phyloP scores from a whole-genome alignment of 2,113 vertebrate genomes.

The Saguinus midas region DNA sequence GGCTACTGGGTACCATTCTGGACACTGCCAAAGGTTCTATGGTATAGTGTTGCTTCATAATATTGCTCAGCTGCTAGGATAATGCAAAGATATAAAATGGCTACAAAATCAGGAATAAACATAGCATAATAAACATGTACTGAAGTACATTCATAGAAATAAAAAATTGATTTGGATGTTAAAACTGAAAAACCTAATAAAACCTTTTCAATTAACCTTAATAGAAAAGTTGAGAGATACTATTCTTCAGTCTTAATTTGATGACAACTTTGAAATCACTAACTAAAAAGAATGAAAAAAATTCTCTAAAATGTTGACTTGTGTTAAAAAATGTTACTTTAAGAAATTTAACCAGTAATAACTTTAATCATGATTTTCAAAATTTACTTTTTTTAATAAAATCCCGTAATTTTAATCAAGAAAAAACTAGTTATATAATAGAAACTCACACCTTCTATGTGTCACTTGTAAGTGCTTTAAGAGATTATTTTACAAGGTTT shows the following conservation, averaged over 20 bases:
- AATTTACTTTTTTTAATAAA: not conserved
- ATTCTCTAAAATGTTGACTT: constrained; percentile 23
- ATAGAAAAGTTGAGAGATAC: not conserved
- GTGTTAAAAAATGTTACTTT: not conserved
- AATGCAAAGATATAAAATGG: not conserved
- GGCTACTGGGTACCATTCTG: not conserved
- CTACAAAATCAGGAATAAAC: not conserved
- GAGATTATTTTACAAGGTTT: not conserved
- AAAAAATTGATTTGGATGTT: not conserved
- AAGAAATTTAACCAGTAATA: not conserved
- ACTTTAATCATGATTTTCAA: not conserved
- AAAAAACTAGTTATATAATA: not conserved
- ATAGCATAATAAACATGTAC: not conserved
- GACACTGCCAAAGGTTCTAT: not conserved
- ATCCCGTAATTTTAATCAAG: constrained; percentile 11
- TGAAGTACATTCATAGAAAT: not conserved
- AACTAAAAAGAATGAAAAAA: not conserved
- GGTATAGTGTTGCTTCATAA: not conserved
- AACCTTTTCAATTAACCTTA: not conserved
- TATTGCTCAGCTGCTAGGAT: not conserved
- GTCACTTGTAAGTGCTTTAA: not conserved
- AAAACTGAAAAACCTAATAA: not conserved
- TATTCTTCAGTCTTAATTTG: not conserved
- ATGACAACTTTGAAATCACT: not conserved
- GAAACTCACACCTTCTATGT: not conserved